Evolutionary conservation across 2,888 invertebrate genomes (phyloP).

Genomic region (Sclerodermus sp.): DNA sequence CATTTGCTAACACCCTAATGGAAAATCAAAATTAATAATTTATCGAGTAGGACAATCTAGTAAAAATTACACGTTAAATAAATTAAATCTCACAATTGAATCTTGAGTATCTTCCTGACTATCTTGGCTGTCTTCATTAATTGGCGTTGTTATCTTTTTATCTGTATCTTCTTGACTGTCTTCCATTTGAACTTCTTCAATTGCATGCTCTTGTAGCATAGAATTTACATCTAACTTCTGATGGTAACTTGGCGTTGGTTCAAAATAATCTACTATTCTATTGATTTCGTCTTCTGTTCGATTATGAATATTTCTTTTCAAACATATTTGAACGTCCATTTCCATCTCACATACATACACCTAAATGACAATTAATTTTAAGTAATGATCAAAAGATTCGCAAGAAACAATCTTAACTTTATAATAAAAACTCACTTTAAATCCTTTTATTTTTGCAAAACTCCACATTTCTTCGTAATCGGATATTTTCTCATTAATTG

Average conservation of each 20-base stretch:
- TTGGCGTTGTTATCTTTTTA: conserved; percentile 14
- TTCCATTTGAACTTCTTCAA: conserved; percentile 65
- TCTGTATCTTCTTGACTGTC: conserved; percentile 34
- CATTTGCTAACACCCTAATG: conserved; percentile 52
- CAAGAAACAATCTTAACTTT: not conserved
- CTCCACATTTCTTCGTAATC: conserved; percentile 88
- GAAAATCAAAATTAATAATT: conserved; percentile 5
- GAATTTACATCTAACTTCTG: conserved; percentile 80
- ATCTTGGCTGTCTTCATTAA: conserved; percentile 51
- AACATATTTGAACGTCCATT: conserved; percentile 75
- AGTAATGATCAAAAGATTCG: not conserved
- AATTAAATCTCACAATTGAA: conserved; percentile 31
- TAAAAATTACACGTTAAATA: conserved; percentile 4
- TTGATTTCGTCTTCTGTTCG: conserved; percentile 78
- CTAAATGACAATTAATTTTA: conserved; percentile 59
- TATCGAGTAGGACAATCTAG: not conserved
- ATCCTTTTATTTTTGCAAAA: conserved; percentile 80
- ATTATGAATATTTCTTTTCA: conserved; percentile 82
- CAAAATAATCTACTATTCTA: conserved; percentile 72
- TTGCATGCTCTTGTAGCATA: conserved; percentile 80
- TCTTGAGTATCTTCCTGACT: conserved; percentile 46
- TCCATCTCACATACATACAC: conserved; percentile 90
- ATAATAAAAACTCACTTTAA: conserved; percentile 68
- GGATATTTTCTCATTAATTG: conserved; percentile 79
- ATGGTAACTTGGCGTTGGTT: conserved; percentile 78